phyloP scores from a whole-genome alignment of 2,888 invertebrate species.

The Drosophila kambysellisi region DNA sequence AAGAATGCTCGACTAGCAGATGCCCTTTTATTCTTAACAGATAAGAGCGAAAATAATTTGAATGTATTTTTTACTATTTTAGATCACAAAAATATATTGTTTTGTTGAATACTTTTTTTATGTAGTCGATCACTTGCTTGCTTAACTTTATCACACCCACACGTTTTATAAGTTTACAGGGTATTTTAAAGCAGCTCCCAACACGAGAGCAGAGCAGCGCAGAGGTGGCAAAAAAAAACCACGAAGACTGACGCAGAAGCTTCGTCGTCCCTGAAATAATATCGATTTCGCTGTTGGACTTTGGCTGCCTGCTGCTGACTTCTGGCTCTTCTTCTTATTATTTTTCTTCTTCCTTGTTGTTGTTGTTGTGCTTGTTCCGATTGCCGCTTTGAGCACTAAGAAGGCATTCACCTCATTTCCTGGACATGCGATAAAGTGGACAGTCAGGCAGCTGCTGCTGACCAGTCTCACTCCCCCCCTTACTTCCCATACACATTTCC shows the following conservation, averaged over 20 bases:
- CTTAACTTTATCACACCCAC: background rate
- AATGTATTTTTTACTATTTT: background rate
- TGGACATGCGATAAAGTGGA: conserved; percentile 57
- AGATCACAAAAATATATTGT: background rate
- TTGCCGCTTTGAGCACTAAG: conserved; percentile 65
- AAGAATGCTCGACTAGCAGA: background rate
- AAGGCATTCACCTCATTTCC: conserved; percentile 80
- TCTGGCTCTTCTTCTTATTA: conserved; percentile 25
- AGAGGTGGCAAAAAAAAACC: conserved; percentile 26
- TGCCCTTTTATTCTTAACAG: conserved; percentile 8
- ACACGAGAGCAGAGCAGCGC: conserved; percentile 2
- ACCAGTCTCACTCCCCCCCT: conserved; percentile 24
- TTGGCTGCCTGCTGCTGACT: conserved; percentile 36
- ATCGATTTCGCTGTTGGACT: conserved; percentile 77
- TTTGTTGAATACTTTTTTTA: too few relatives aligned
- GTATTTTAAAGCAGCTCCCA: background rate
- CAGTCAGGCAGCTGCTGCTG: conserved; percentile 26
- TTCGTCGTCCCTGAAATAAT: conserved; percentile 75
- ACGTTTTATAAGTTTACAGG: background rate
- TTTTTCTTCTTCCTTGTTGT: background rate
- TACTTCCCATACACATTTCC: background rate
- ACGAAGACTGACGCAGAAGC: conserved; percentile 36
- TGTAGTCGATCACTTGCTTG: too few relatives aligned
- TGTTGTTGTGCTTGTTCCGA: conserved; percentile 60
- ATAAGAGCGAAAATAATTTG: too few relatives aligned